Base-by-base conservation (phyloP, 2,888 invertebrate species). In the Exocentrus adspersus region DNA sequence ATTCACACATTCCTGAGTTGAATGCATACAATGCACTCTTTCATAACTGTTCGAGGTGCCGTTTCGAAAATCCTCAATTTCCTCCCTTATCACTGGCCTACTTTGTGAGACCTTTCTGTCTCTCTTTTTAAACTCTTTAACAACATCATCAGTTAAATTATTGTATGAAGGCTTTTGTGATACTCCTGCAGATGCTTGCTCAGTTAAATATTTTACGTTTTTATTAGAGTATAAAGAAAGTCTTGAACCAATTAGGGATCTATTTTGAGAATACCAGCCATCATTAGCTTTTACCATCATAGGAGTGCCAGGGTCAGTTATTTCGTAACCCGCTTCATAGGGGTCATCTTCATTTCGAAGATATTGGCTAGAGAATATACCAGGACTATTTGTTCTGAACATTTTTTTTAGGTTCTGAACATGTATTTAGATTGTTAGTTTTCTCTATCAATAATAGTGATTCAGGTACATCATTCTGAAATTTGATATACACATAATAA, bases 211-310 rank as follows among this genome's bases (percentile, higher is more conserved):
- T 52, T 62, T 63, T 1, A 71, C 67, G 6, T 30, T 32, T 57
- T 84, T 78, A 28, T 84, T 82, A 4, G 87, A 87, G 5, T 85
- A 48, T 57, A 83, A 65, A 0, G 83, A 83, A 21, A 74, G 32
- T 64, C 76, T 74, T 2, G 83, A 83, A 19, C 81, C 78, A 53
- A 77, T 67, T 43, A 77, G 67, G 0, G 79, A 79, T 66, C 73
- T 69, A 68, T 71, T 78, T 75, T 61, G 86, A 72, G 86, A 87
- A 72, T 85, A 88, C 81, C 87, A 88, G 1, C 88, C 88, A 72
- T 89, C 88, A 67, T 89, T 89, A 6, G 87, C 85, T 64, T 84
- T 79, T 19, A 87, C 77, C 85, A 91, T 85, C 90, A 90, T 91
- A 0, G 90, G 90, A 4, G 88, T 85, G 53, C 87, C 72, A 2